Evolutionary conservation across 2,113 vertebrate genomes (phyloP), one percentile per base, ranked within the genome.

Genomic region (Cebus imitator): DNA sequence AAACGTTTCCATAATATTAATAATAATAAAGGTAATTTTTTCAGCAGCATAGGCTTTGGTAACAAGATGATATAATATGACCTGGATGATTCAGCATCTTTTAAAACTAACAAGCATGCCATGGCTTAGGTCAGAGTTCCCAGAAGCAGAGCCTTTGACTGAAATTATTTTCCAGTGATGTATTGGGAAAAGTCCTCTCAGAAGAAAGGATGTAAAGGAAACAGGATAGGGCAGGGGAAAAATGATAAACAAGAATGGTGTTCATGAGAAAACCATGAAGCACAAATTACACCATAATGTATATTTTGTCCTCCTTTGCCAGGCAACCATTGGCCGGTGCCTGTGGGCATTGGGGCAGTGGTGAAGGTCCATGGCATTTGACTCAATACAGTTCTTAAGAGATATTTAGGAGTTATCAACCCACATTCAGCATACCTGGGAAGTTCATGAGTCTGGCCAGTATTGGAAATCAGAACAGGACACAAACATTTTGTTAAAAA

Each of bases 301-400:
- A 17, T 14, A 2, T 61, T 88, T 52, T 75, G 2, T 66, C 18
- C 6, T 92, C 6, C 37, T 14, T 87, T 90, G 0, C 13, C 8
- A 12, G 5, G 13, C 18, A 91, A 30, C 52, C 32, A 25, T 3
- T 21, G 14, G 23, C 55, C 48, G 21, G 50, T 35, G 8, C 27
- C 11, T 58, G 10, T 18, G 12, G 6, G 32, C 4, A 32, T 1
- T 58, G 45, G 55, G 5, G 1, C 8, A 4, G 18, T 48, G 1
- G 3, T 21, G 1, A 17, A 4, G 5, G 4, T 58, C 2, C 0
- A 9, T 73, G 48, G 3, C 2, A 70, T 75, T 37, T 88, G 27
- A 11, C 16, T 30, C 43, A 35, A 57, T 30, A 3, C 11, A 25
- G 2, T 37, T 55, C 20, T 79, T 87, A 94, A 82, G n/a, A 0